Base-by-base conservation (phyloP, 1,140 invertebrate species). In the Coenobita brevimanus region DNA sequence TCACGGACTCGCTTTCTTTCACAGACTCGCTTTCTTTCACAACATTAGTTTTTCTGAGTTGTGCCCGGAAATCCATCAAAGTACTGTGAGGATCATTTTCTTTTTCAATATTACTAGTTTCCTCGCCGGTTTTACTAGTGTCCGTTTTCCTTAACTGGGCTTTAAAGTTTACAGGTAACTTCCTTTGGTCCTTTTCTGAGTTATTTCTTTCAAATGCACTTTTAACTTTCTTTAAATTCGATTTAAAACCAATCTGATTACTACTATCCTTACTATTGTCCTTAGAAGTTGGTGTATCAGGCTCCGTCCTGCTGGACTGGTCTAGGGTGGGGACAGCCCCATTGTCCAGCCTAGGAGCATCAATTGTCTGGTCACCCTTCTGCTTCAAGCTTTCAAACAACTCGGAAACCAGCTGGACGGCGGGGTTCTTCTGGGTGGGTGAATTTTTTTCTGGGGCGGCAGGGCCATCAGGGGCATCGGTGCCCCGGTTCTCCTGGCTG, bases 341-440 rank as follows among this genome's bases (percentile, higher is more conserved):
- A 89, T 92, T 73, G 90, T 89, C 6, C 91, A 91, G 0, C 91
- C 92, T 3, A 91, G 69, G 57, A 87, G 79, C 30, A 90, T 86
- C 21, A 89, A 82, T 30, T 89, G 89, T 75, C 91, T 91, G 87
- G 88, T 69, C 88, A 64, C 90, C 13, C 89, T 91, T 85, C 91
- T 91, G n/a, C 83, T 89, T 82, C 17, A 92, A 84, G 82, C 91
- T 92, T 89, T 92, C 93, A 91, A 92, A 94, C 13, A 94, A 91
- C 93, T 97, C 96, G 2, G 95, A 96, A 2, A 97, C 95, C 64
- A 97, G 93, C 91, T 96, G 94, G n/a, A 95, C 94, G 13, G 96
- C 96, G 1, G 96, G 96, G 93, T 96, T 95, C 67, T 91, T 89
- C 69, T 91, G 89, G n/a, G 91, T 90, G 10, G 85, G 43, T 69